Percentiles rank a stretch among this genome's conserved stretches.
phyloP scores from a whole-genome alignment of 2,888 invertebrate genomes.

The Diogma glabrata region DNA sequence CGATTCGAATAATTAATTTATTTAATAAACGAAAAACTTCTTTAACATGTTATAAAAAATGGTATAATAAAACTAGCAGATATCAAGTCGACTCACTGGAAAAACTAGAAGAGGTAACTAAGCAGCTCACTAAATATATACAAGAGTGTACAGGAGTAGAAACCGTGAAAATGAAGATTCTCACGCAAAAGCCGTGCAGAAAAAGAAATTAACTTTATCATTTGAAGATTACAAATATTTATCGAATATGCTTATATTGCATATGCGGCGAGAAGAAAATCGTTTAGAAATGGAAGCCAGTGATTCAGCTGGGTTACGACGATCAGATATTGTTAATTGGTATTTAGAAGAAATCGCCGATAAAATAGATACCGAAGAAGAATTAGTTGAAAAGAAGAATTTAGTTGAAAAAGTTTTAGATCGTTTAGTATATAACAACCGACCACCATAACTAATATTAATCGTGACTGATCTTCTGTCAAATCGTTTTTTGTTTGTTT shows the following conservation, averaged over 20 bases:
- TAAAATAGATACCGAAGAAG: conserved; percentile 83
- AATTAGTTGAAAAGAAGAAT: conserved; percentile 75
- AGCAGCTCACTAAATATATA: too few species aligned
- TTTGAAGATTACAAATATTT: conserved; percentile 91
- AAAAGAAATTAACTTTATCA: conserved; percentile 68
- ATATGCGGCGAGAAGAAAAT: conserved; percentile 76
- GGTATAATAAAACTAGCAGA: too few species aligned
- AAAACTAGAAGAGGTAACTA: too few species aligned
- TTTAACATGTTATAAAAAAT: conserved; percentile 85
- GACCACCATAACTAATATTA: too few species aligned
- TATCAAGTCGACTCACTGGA: too few species aligned
- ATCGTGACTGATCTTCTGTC: too few species aligned
- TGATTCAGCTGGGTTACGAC: conserved; percentile 55
- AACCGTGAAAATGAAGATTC: too few species aligned
- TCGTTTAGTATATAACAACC: conserved; percentile 63
- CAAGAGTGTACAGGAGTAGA: too few species aligned
- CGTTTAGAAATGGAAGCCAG: conserved; percentile 51
- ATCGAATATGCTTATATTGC: conserved; percentile 81
- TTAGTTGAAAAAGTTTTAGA: conserved; percentile 91
- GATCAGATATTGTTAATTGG: conserved; percentile 83
- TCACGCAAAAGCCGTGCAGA: too few species aligned
- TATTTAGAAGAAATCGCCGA: conserved; percentile 79
- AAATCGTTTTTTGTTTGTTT: too few species aligned
- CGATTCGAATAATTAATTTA: conserved; percentile 93
- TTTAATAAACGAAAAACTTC: conserved; percentile 86